phyloP scores from a whole-genome alignment of 2,888 invertebrate species.

The Diarsia rubi region DNA sequence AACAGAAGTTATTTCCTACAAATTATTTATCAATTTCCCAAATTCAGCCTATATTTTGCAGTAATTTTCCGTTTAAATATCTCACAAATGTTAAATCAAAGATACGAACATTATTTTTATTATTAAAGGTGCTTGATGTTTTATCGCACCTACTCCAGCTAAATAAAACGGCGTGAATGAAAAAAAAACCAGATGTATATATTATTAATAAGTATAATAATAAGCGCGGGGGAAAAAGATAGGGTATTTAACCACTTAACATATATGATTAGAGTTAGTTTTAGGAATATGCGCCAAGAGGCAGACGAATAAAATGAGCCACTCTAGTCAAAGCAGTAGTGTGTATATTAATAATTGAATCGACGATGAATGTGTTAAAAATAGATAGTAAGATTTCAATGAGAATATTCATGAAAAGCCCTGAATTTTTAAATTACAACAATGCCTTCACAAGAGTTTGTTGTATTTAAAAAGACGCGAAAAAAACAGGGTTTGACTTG shows the following conservation, averaged over 20 bases:
- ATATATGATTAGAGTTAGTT: slow-evolving; percentile 16
- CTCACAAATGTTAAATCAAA: neutral
- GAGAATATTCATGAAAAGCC: slow-evolving; percentile 38
- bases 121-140: slow-evolving; percentile 3
- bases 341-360: slow-evolving; percentile 71
- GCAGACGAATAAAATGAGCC: slow-evolving; percentile 54
- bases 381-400: slow-evolving; percentile 29
- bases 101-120: neutral
- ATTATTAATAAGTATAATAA: slow-evolving; percentile 15
- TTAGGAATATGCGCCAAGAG: slow-evolving; percentile 1
- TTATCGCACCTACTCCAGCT: neutral
- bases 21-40: neutral
- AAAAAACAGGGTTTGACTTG: slow-evolving; percentile 12
- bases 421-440: neutral
- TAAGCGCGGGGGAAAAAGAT: slow-evolving; percentile 1
- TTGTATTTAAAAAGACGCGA: slow-evolving; percentile 13
- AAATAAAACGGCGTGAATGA: too few relatives aligned
- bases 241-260: slow-evolving; percentile 6
- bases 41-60: too few relatives aligned
- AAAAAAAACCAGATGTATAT: neutral
- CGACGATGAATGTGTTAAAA: too few relatives aligned
- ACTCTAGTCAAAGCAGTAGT: slow-evolving; percentile 77
- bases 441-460: neutral
- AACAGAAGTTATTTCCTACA: neutral
- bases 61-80: neutral